Percentiles rank a stretch among this genome's conserved stretches.
Evolutionary conservation across 2,888 invertebrate species (phyloP).

Genomic region (Lumbricus terrestris): DNA sequence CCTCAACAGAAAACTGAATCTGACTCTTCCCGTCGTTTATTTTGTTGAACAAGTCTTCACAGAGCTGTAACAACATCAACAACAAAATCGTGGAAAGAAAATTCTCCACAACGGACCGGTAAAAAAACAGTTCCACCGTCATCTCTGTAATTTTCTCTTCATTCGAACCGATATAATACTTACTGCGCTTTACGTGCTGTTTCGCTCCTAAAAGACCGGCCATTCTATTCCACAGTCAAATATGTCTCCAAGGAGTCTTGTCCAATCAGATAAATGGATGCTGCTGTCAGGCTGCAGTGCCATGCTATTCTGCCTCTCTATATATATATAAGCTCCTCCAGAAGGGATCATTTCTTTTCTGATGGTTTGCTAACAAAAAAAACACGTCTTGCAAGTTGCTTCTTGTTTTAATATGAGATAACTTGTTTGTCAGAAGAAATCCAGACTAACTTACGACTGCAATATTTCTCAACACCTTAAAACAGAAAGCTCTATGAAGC

Average conservation of each 20-base stretch:
- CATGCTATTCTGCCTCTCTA: background rate
- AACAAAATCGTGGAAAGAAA: background rate
- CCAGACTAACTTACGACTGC: background rate
- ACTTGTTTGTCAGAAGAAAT: background rate
- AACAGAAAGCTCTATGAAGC: no score
- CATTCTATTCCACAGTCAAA: background rate
- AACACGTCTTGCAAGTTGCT: no score
- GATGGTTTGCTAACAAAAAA: background rate
- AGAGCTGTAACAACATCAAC: constrained; percentile 61
- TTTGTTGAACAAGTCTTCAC: constrained; percentile 63
- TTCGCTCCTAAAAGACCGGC: background rate
- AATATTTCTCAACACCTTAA: background rate
- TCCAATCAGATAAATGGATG: background rate
- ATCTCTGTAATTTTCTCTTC: background rate
- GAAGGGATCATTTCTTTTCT: background rate
- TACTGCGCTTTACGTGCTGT: background rate
- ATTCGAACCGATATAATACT: background rate
- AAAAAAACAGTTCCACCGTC: background rate
- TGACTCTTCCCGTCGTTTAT: constrained; percentile 59
- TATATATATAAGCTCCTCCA: no score
- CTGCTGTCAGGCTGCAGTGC: background rate
- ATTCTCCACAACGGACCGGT: background rate
- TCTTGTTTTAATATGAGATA: no score
- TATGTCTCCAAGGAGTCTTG: background rate
- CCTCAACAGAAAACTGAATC: background rate